phyloP scores from a whole-genome alignment of 2,888 invertebrate species.

The Leptothorax acervorum region DNA sequence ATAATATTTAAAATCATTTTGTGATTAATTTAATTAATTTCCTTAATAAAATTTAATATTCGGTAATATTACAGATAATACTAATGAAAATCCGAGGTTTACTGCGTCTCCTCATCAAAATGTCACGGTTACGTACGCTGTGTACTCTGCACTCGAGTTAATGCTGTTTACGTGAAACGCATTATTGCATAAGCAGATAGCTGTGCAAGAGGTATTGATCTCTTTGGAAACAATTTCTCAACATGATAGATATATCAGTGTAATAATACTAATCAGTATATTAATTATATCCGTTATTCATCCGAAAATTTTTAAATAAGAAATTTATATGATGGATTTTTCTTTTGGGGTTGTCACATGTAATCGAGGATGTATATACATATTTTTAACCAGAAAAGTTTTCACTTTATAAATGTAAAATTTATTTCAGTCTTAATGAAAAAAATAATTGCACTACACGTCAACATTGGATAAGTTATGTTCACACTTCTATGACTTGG shows the following conservation, averaged over 20 bases:
- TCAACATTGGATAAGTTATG: not conserved
- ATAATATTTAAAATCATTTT: not conserved
- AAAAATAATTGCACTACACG: not conserved
- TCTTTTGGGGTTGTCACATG: not conserved
- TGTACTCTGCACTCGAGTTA: slow-evolving; percentile 18
- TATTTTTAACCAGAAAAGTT: not conserved
- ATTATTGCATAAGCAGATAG: slow-evolving; percentile 9
- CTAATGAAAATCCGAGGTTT: slow-evolving; percentile 18
- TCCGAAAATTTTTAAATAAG: not conserved
- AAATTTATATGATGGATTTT: not conserved
- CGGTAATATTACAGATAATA: not conserved
- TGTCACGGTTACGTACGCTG: not conserved
- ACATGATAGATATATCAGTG: not conserved
- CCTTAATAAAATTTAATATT: not conserved
- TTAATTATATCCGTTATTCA: not conserved
- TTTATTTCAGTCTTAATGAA: not conserved
- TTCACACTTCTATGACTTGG: not conserved
- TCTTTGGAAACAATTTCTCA: not conserved
- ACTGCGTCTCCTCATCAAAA: slow-evolving; percentile 13
- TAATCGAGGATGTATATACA: not conserved
- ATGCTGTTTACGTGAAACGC: not conserved
- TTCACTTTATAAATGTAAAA: not conserved
- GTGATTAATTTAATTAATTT: slow-evolving; percentile 4
- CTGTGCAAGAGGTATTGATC: not conserved
- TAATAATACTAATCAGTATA: not conserved